Evolutionary conservation across 2,888 invertebrate genomes (phyloP), one percentile per base, ranked within the genome.

Genomic region (Byasa hedistus): DNA sequence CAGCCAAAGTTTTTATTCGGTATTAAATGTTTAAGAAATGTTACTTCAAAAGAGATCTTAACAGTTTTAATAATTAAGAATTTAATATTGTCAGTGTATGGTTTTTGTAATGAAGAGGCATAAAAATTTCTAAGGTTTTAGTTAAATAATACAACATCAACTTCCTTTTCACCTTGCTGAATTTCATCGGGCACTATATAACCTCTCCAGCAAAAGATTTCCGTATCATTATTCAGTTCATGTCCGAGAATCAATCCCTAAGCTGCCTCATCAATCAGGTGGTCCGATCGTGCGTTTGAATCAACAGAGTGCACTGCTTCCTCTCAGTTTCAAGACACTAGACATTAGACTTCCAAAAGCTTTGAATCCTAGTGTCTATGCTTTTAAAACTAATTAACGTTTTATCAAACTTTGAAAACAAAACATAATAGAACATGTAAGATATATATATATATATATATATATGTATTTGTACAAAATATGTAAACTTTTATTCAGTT

Each of bases 221-320:
- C 19, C 3, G n/a, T 48, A 48, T 48, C 48, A 48, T 48, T 54
- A 61, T 61, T 61, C 36, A 32, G 32, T 54, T 22, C 61, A 27
- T n/a, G 54, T 63, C 48, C 24, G 57, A 22, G 57, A 56, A 56
- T 63, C 56, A 63, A 44, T 63, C 62, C n/a, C 21, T 48, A 56
- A 63, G 48, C 62, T 63, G 27, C 27, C 48, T 63, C 48, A 63
- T 63, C 62, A 64, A 64, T 64, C 64, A 58, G 57, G 32, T 36
- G 36, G 64, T 52, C 19, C 57, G 36, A 57, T 58, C 64, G 64
- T 51, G 51, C 57, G 64, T 57, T 52, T 57, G 48, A 57, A 57
- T 57, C 36, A 36, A 57, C 56, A 23, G 64, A 51, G 51, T 61
- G 19, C 48, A 51, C 51, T 52, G 52, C 48, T 58, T 57, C 27